Evolutionary conservation across 2,797 vertebrate species (phyloP).

Genomic region (Centroberyx gerrardi): DNA sequence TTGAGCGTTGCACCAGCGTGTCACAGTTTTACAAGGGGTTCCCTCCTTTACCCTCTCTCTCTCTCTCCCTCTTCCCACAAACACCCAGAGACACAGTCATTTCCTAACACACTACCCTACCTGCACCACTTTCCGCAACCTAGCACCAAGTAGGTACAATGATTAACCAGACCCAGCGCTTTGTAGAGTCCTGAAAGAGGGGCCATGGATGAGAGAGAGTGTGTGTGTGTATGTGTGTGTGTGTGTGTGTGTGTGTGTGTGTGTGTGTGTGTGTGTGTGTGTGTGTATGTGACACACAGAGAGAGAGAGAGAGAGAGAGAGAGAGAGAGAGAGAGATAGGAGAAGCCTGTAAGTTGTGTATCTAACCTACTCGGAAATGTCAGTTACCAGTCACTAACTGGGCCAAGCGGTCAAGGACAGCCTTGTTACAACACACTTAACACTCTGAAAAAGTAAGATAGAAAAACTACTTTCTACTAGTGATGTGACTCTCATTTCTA

Average conservation of each 20-base stretch:
- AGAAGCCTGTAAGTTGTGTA: too few species aligned
- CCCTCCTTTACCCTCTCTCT: conserved; percentile 26
- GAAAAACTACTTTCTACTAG: too few species aligned
- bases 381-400: conserved; percentile 16
- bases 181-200: background rate
- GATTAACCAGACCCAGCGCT: conserved; percentile 68
- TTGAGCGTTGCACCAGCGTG: conserved; percentile 4
- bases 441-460: too few species aligned
- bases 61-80: conserved; percentile 8
- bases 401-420: conserved; percentile 12
- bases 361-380: background rate
- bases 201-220: conserved; percentile 3
- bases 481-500: too few species aligned
- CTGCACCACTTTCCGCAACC: conserved; percentile 54
- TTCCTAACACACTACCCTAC: conserved; percentile 26
- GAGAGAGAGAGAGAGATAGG: background rate
- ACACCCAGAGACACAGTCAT: conserved; percentile 14
- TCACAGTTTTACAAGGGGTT: conserved; percentile 43
- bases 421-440: too few species aligned
- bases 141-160: conserved; percentile 64
- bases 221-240: background rate
- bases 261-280: background rate
- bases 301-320: conserved; percentile 3
- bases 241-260: background rate
- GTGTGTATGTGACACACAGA: background rate